phyloP scores from a whole-genome alignment of 2,113 vertebrate species.

The Calidris pugnax region DNA sequence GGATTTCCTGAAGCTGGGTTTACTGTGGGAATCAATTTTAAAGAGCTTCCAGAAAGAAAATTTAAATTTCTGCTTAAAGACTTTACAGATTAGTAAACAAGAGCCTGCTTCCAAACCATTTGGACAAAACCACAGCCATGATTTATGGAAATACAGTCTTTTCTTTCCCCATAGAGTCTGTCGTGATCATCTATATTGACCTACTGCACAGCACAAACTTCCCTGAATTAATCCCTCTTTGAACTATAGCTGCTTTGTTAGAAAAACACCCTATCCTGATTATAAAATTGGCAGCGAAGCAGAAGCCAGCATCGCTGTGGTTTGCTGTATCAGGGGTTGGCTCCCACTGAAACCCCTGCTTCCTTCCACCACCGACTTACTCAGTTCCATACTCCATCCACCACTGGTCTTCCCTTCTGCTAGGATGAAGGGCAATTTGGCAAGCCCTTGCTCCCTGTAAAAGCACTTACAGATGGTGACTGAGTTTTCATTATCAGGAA shows the following conservation, averaged over 20 bases:
- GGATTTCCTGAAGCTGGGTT: conserved; percentile 47
- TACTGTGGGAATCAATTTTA: conserved; percentile 47
- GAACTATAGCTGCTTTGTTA: background rate
- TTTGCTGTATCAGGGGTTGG: background rate
- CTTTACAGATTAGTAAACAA: conserved; percentile 38
- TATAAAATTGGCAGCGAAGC: background rate
- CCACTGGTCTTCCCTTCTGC: background rate
- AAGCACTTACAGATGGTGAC: conserved; percentile 19
- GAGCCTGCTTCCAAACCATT: conserved; percentile 5
- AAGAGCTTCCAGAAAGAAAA: conserved; percentile 54
- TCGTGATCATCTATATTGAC: conserved; percentile 3
- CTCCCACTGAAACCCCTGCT: background rate
- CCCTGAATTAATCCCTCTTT: conserved; percentile 5
- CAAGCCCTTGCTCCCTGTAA: background rate
- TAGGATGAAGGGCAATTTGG: background rate
- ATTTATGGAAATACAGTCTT: background rate
- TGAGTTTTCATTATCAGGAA: background rate
- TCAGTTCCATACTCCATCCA: background rate
- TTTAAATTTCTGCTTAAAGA: conserved; percentile 26
- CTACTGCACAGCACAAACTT: conserved; percentile 1
- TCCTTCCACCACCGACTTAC: background rate
- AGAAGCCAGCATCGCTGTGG: fast-evolving
- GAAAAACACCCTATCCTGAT: background rate
- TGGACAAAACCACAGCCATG: background rate
- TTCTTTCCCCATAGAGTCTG: background rate